Percentiles rank a stretch among this genome's conserved stretches.
Conservation (phyloP, 2,113 vertebrate species). For the Onychostoma macrolepis region DNA sequence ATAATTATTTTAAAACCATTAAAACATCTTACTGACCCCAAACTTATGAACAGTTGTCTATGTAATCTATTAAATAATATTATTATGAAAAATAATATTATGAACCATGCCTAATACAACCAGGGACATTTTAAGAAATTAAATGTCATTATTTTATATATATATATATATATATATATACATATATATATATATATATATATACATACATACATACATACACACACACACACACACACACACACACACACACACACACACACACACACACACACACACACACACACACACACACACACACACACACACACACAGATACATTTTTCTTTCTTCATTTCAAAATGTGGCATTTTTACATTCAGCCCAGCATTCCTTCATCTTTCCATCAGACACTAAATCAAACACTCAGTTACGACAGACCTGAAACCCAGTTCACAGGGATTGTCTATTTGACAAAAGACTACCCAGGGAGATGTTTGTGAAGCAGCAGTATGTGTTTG, state of each 20-base stretch:
- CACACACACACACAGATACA: too few species aligned
- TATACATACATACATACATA: too few species aligned
- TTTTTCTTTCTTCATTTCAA: background rate
- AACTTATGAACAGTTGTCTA: background rate
- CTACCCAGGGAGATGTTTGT: slow-evolving; percentile 45
- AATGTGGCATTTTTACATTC: background rate
- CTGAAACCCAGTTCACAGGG: slow-evolving; percentile 19
- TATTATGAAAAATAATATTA: background rate
- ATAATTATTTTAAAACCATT: background rate
- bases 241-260: too few species aligned
- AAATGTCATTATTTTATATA: too few species aligned
- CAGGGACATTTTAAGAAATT: background rate
- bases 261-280: too few species aligned
- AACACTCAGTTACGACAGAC: background rate
- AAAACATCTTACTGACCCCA: background rate
- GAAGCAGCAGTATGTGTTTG: slow-evolving; percentile 27
- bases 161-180: too few species aligned
- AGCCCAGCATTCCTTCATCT: background rate
- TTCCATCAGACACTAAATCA: slow-evolving; percentile 3
- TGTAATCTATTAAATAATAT: background rate
- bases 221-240: too few species aligned
- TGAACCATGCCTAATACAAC: background rate
- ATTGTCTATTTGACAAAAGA: slow-evolving; percentile 22
- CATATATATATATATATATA: too few species aligned
- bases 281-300: too few species aligned